These are phyloP conservation scores for Silvanus unidentatus DNA, from an alignment of 2,888 invertebrate species.

Conservation along the genomic window DNA sequence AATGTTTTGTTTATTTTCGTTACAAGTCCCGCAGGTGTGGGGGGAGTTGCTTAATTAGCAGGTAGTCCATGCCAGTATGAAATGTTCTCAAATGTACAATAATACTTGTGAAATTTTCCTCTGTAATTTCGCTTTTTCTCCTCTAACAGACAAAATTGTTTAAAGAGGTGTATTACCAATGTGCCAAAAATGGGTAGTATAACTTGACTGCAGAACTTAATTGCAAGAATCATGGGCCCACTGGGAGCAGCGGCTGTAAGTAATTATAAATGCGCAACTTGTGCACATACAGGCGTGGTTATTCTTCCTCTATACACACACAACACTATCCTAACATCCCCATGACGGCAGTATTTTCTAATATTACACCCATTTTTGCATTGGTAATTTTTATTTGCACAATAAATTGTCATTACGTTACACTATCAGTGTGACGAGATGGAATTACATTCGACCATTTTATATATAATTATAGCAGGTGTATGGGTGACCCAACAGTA, in stretches of 20 bases:
- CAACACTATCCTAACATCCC: constrained; percentile 1
- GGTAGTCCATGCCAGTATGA: constrained; percentile 24
- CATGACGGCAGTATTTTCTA: too few species aligned
- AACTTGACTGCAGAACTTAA: constrained; percentile 33
- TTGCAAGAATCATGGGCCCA: constrained; percentile 34
- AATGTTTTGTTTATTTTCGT: constrained; percentile 13
- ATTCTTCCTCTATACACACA: constrained; percentile 1
- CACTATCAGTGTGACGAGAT: too few species aligned
- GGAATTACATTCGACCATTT: too few species aligned
- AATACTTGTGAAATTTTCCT: constrained; percentile 23
- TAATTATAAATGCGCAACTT: constrained; percentile 30
- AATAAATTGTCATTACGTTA: too few species aligned
- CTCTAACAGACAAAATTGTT: too few species aligned
- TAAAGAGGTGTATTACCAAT: too few species aligned
- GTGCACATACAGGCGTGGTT: constrained; percentile 17
- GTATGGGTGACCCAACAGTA: too few species aligned
- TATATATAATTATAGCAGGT: too few species aligned
- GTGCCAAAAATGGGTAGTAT: constrained; percentile 18
- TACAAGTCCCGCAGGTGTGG: constrained; percentile 11
- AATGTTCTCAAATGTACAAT: constrained; percentile 20
- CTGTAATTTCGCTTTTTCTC: too few species aligned
- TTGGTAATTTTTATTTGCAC: too few species aligned
- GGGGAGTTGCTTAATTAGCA: constrained; percentile 23
- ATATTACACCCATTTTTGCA: too few species aligned
- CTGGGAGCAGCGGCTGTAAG: constrained; percentile 33